Conservation (phyloP, 2,113 vertebrate species). For the Takifugu flavidus region DNA sequence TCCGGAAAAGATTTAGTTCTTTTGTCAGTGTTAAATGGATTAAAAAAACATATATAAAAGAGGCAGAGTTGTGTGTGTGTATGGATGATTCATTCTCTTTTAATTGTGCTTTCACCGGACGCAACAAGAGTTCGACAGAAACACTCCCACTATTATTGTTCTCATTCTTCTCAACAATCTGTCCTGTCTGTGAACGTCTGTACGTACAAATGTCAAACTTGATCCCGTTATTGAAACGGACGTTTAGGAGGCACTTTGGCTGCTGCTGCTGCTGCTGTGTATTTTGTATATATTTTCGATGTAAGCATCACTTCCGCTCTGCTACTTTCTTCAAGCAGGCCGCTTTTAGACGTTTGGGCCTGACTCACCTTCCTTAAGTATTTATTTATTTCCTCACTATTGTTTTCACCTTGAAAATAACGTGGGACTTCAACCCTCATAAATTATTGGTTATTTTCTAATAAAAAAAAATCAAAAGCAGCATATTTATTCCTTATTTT, state of each 20-base stretch:
- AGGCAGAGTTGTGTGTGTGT: too few relatives aligned
- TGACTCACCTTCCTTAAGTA: conserved; percentile 39
- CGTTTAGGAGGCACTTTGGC: conserved; percentile 52
- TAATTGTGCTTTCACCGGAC: too few relatives aligned
- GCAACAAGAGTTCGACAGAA: too few relatives aligned
- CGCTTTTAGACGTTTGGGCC: conserved; percentile 12
- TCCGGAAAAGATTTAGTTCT: too few relatives aligned
- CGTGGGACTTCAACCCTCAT: conserved; percentile 73
- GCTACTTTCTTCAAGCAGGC: conserved; percentile 33
- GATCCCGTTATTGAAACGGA: conserved; percentile 24
- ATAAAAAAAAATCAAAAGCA: conserved; percentile 10
- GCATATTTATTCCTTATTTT: not conserved
- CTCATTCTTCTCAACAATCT: too few relatives aligned
- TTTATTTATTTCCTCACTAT: conserved; percentile 55
- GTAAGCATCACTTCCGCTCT: conserved; percentile 54
- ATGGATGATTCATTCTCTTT: too few relatives aligned
- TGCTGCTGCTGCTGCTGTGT: conserved; percentile 52
- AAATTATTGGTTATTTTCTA: conserved; percentile 74
- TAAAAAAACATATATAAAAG: too few relatives aligned
- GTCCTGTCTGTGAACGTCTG: too few relatives aligned
- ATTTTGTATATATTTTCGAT: conserved; percentile 54
- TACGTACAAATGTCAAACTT: not conserved
- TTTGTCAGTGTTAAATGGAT: too few relatives aligned
- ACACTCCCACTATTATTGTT: too few relatives aligned
- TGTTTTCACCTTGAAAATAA: conserved; percentile 62